A percentile compares a stretch with the other conserved stretches of the same genome.
Conservation (phyloP, 2,113 vertebrate genomes). For the Leucopternis melanops region DNA sequence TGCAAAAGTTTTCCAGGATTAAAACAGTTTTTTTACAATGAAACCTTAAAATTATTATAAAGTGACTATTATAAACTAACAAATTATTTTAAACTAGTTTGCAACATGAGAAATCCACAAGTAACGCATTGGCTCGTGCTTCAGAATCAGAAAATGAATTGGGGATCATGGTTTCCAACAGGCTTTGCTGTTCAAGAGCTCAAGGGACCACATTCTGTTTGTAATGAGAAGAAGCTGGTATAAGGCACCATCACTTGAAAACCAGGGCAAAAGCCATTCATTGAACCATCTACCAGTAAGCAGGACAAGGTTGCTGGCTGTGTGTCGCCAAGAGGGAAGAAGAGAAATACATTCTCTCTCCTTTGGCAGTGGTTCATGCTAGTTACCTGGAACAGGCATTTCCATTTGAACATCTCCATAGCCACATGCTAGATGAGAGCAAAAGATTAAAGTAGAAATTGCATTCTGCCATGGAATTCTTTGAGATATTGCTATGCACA, state of each 20-base stretch:
- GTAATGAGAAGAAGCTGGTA: neutral
- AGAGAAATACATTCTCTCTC: neutral
- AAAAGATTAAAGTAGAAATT: neutral
- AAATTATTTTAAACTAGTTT: neutral
- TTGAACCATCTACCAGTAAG: neutral
- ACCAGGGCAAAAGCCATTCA: neutral
- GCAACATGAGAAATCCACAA: neutral
- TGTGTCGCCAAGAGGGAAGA: neutral
- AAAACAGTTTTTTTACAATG: neutral
- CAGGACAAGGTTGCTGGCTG: neutral
- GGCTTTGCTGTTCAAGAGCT: neutral
- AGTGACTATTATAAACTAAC: neutral
- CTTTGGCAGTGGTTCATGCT: neutral
- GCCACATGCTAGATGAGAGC: neutral
- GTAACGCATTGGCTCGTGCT: neutral
- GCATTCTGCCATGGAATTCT: neutral
- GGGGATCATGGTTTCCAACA: neutral
- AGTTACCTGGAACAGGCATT: neutral
- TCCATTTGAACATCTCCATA: neutral
- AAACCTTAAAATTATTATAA: neutral
- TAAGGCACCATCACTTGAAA: neutral
- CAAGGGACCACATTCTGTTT: neutral
- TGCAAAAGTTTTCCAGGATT: neutral
- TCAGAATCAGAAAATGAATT: neutral
- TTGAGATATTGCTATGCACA: neutral